A percentile compares a stretch with the other conserved stretches of the same genome.
These are phyloP conservation scores for Diplogasteroides magnus DNA, from an alignment of 1,140 invertebrate genomes.

Conservation along the genomic window DNA sequence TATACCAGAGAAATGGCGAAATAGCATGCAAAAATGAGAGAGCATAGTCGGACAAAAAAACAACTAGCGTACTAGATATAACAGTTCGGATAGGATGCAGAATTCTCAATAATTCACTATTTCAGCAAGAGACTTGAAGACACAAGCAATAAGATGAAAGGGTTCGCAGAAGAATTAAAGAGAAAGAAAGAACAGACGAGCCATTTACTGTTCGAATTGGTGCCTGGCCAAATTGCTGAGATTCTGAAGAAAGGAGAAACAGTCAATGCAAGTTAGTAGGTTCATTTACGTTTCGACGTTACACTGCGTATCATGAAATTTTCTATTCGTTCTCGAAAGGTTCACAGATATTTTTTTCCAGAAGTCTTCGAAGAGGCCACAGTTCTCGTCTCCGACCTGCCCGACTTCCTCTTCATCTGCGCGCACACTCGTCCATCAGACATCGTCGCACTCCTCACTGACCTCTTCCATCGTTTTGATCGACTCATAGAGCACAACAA, in stretches of 20 bases:
- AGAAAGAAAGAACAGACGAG: conserved; percentile 23
- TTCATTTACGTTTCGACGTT: too few relatives aligned
- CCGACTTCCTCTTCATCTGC: conserved; percentile 26
- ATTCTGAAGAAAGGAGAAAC: conserved; percentile 14
- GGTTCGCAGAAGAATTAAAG: conserved; percentile 25
- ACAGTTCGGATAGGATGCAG: too few relatives aligned
- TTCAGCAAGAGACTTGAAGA: conserved; percentile 36
- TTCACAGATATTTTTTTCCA: too few relatives aligned
- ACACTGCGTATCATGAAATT: too few relatives aligned
- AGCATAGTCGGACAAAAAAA: too few relatives aligned
- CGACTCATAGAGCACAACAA: conserved; percentile 26
- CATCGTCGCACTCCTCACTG: conserved; percentile 26
- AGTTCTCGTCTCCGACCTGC: conserved; percentile 28
- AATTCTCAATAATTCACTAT: background rate
- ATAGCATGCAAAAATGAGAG: too few relatives aligned
- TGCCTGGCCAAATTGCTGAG: conserved; percentile 19
- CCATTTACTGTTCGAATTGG: conserved; percentile 21
- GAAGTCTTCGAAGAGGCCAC: conserved; percentile 30
- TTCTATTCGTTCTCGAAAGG: too few relatives aligned
- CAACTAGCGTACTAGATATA: too few relatives aligned
- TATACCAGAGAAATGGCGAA: too few relatives aligned
- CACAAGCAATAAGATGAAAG: conserved; percentile 27
- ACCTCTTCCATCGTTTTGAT: conserved; percentile 34
- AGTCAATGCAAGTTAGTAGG: conserved; percentile 23
- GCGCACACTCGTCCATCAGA: conserved; percentile 17